Conservation (phyloP, 2,797 vertebrate species). For the Pipistrellus pygmaeus region DNA sequence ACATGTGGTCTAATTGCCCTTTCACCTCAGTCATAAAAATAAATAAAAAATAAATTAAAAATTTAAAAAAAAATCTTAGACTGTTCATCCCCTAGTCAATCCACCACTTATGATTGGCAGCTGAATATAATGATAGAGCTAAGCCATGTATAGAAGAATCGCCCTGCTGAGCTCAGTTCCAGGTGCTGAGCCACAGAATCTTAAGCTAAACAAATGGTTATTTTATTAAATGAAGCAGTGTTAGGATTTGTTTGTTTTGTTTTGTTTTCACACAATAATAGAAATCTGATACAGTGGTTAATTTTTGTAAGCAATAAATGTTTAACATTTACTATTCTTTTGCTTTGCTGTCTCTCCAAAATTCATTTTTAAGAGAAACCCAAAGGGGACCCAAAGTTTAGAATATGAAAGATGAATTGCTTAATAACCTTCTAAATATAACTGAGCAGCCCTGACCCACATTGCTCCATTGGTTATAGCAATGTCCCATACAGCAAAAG, state of each 20-base stretch:
- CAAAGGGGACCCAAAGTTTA: neutral
- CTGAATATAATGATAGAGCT: fast-evolving
- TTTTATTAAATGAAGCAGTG: neutral
- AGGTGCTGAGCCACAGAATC: neutral
- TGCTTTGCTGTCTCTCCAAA: neutral
- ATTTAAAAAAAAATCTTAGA: neutral
- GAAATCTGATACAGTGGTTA: neutral
- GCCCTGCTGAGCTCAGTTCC: neutral
- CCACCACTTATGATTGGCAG: fast-evolving
- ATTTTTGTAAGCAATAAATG: neutral
- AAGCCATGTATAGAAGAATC: neutral
- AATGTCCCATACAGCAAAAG: neutral
- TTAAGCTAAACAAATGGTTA: neutral
- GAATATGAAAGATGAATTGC: neutral
- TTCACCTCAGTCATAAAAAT: neutral
- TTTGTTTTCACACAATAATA: neutral
- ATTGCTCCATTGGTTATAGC: neutral
- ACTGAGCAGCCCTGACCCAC: neutral
- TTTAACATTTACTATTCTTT: neutral
- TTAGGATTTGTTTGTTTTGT: neutral
- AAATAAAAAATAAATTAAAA: no score
- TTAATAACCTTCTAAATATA: conserved; percentile 44
- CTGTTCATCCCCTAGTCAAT: fast-evolving
- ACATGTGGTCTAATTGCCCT: neutral
- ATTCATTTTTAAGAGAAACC: neutral